A percentile compares a stretch with the other conserved stretches of the same genome.
These are phyloP conservation scores for Onthophagus taurus DNA, from an alignment of 1,140 invertebrate genomes.

Conservation along the genomic window DNA sequence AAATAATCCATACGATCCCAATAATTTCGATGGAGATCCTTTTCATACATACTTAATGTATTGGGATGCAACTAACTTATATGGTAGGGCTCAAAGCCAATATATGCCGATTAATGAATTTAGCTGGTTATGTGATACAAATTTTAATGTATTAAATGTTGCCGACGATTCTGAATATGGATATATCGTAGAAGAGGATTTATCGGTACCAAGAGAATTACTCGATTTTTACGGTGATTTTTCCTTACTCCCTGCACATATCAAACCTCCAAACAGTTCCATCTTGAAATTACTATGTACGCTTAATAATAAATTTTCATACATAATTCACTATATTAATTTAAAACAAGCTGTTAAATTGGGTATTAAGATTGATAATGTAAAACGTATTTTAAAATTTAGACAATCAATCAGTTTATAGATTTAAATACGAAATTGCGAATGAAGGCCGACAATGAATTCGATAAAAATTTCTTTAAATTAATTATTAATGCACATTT, in stretches of 20 bases:
- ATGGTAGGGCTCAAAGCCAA: slow-evolving; percentile 41
- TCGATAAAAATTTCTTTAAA: no score
- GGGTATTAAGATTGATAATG: slow-evolving; percentile 35
- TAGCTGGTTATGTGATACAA: slow-evolving; percentile 33
- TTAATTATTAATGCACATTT: no score
- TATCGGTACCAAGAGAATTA: slow-evolving; percentile 27
- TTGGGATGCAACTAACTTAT: slow-evolving; percentile 47
- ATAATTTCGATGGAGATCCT: no score
- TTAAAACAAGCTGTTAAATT: slow-evolving; percentile 18
- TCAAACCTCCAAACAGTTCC: background rate
- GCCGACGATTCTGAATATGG: no score
- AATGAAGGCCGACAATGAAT: slow-evolving; percentile 33
- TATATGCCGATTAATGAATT: slow-evolving; percentile 37
- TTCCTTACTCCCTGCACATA: background rate
- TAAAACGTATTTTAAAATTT: slow-evolving; percentile 44
- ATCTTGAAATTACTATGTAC: slow-evolving; percentile 33
- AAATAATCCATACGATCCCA: slow-evolving; percentile 35
- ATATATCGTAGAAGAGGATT: slow-evolving; percentile 43
- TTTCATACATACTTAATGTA: slow-evolving; percentile 33
- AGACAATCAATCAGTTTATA: slow-evolving; percentile 40
- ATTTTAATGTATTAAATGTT: slow-evolving; percentile 18
- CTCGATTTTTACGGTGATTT: background rate
- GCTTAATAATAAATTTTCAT: slow-evolving; percentile 16
- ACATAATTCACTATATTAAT: slow-evolving; percentile 40
- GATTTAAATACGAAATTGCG: slow-evolving; percentile 34